phyloP scores from a whole-genome alignment of 2,888 invertebrate genomes.

The Ischnus inquisitorius region DNA sequence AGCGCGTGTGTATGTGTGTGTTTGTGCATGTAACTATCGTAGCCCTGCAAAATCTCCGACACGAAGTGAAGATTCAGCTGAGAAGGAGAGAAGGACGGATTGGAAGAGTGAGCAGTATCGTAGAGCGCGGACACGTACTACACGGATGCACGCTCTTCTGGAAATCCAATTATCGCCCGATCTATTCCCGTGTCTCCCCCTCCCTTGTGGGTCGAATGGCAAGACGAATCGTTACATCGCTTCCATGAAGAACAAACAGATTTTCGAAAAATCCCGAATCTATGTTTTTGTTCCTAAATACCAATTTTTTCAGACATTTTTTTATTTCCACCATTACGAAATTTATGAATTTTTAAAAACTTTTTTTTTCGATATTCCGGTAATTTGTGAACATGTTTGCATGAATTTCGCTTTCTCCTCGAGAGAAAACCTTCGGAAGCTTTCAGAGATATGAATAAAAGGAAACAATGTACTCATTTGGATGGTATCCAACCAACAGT shows the following conservation, averaged over 20 bases:
- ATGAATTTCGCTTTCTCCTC: background rate
- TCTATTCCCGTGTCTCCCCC: slow-evolving; percentile 53
- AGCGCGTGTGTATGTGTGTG: background rate
- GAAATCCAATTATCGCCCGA: slow-evolving; percentile 72
- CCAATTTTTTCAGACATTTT: background rate
- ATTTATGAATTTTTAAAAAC: background rate
- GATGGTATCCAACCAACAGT: background rate
- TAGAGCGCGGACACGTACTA: slow-evolving; percentile 59
- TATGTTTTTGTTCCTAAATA: background rate
- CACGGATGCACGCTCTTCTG: slow-evolving; percentile 68
- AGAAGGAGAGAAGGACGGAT: slow-evolving; percentile 40
- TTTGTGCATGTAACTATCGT: background rate
- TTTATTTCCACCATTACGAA: background rate
- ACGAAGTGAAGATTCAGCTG: background rate
- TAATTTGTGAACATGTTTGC: background rate
- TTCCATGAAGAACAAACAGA: background rate
- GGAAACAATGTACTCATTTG: background rate
- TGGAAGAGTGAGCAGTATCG: slow-evolving; percentile 39
- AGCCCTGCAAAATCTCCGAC: slow-evolving; percentile 22
- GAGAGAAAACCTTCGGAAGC: background rate
- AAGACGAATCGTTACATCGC: slow-evolving; percentile 24
- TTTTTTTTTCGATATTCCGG: background rate
- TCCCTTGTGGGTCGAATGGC: slow-evolving; percentile 61
- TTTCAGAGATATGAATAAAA: background rate
- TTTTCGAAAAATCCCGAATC: background rate